Conservation (phyloP, 2,888 invertebrate genomes). For the Lathronympha strigana region DNA sequence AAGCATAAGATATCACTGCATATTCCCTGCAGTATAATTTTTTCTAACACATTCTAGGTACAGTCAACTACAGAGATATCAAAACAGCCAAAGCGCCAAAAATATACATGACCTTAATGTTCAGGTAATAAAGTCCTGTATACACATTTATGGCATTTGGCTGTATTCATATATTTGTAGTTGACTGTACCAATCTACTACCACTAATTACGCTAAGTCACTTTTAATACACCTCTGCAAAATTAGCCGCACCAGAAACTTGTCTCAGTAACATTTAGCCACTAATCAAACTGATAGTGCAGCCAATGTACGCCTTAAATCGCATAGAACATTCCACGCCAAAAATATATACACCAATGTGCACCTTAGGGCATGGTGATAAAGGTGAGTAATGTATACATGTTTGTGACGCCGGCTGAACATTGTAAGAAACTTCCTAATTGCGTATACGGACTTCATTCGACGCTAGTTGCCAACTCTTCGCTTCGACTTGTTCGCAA, state of each 20-base stretch:
- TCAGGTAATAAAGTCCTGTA: too few species aligned
- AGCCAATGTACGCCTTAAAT: conserved; percentile 15
- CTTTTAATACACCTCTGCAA: conserved; percentile 8
- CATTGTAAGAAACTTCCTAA: conserved; percentile 48
- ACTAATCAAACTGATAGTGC: conserved; percentile 13
- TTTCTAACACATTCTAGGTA: too few species aligned
- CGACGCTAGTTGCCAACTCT: conserved; percentile 44
- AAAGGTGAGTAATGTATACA: background rate
- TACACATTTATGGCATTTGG: too few species aligned
- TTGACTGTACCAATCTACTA: background rate
- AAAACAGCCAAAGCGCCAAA: too few species aligned
- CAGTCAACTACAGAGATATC: too few species aligned
- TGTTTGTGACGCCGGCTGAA: background rate
- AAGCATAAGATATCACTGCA: too few species aligned
- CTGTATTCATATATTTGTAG: background rate
- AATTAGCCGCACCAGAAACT: conserved; percentile 10
- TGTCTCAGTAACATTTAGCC: conserved; percentile 20
- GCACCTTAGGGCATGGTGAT: background rate
- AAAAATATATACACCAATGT: background rate
- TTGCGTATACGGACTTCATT: conserved; percentile 46
- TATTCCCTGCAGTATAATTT: too few species aligned
- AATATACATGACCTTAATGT: too few species aligned
- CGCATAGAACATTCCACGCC: conserved; percentile 4
- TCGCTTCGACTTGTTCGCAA: conserved; percentile 32
- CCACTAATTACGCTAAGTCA: background rate